A percentile compares a stretch with the other conserved stretches of the same genome.
These are phyloP conservation scores for Gymnobelideus leadbeateri DNA, from an alignment of 2,113 vertebrate species.

Conservation along the genomic window DNA sequence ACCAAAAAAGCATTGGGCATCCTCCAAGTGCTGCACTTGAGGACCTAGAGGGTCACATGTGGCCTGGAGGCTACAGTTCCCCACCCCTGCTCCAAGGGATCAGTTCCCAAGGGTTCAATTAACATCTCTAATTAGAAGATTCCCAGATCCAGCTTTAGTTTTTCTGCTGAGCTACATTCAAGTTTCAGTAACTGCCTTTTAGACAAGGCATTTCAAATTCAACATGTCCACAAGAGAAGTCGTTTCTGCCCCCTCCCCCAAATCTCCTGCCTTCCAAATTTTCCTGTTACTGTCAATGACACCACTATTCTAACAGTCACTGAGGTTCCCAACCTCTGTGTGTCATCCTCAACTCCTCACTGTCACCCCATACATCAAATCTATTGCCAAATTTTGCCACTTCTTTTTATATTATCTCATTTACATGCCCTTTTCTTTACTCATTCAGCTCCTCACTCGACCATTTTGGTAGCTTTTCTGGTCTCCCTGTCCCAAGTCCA, in stretches of 20 bases:
- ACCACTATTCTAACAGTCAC: neutral
- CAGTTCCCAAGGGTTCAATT: no score
- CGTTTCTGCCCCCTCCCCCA: neutral
- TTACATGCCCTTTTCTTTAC: no score
- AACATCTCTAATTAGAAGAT: neutral
- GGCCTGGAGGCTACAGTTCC: no score
- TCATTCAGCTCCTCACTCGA: no score
- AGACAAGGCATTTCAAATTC: neutral
- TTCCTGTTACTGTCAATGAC: neutral
- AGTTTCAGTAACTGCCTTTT: neutral
- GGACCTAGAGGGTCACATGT: no score
- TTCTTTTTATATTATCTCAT: neutral
- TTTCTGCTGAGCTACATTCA: neutral
- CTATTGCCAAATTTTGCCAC: neutral
- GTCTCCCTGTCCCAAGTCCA: no score
- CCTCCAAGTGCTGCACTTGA: no score
- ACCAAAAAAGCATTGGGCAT: neutral
- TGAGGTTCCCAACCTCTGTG: neutral
- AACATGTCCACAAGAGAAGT: neutral
- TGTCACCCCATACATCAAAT: neutral
- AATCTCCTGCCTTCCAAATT: neutral
- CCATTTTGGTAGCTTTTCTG: no score
- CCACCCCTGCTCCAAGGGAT: no score
- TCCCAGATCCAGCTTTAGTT: neutral
- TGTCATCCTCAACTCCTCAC: neutral